phyloP scores from a whole-genome alignment of 2,888 invertebrate genomes.

The Caenorhabditis japonica region DNA sequence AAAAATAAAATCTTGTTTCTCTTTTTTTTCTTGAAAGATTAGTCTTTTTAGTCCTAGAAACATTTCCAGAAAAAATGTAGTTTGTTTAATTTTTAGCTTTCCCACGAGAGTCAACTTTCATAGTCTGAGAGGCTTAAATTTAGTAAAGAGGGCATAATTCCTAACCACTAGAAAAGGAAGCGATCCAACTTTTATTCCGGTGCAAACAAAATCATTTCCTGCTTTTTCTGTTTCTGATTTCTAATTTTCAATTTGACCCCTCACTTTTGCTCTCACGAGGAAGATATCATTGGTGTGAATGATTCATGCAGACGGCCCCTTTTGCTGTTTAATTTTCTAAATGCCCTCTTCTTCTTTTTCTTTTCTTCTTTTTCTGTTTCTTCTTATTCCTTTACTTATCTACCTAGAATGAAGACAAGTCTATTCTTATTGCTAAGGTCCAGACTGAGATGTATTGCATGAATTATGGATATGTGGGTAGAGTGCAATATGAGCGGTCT shows the following conservation, averaged over 20 bases:
- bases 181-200: too few relatives aligned
- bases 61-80: constrained; percentile 19
- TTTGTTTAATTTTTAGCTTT: constrained; percentile 31
- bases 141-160: too few relatives aligned
- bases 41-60: constrained; percentile 40
- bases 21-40: too few relatives aligned
- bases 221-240: too few relatives aligned
- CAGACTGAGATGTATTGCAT: constrained; percentile 26
- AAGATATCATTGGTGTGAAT: constrained; percentile 41
- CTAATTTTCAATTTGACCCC: constrained; percentile 20
- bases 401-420: too few relatives aligned
- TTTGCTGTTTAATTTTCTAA: constrained; percentile 45
- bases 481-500: constrained; percentile 39
- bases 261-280: constrained; percentile 8
- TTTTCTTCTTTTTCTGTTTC: constrained; percentile 2
- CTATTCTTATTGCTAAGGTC: constrained; percentile 18
- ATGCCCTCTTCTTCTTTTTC: constrained; percentile 17
- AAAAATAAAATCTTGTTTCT: too few relatives aligned
- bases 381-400: too few relatives aligned
- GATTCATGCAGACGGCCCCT: constrained; percentile 26
- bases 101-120: constrained; percentile 43
- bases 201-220: constrained; percentile 15
- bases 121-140: constrained; percentile 28
- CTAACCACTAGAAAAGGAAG: too few relatives aligned
- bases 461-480: constrained; percentile 31